phyloP scores from a whole-genome alignment of 2,797 vertebrate species.

The Bradypodion ventrale region DNA sequence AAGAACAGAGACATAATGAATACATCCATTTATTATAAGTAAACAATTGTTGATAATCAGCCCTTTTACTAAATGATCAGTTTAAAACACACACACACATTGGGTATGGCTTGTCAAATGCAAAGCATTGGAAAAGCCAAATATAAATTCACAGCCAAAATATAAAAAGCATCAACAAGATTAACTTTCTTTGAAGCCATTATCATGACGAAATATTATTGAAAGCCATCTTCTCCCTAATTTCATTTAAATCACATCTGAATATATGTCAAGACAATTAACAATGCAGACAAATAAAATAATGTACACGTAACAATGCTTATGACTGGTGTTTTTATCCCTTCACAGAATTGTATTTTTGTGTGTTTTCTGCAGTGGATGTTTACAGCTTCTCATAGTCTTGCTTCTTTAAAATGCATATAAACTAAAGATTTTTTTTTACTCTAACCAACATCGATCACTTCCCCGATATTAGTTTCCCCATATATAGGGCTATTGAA shows the following conservation, averaged over 20 bases:
- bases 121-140: constrained; percentile 61
- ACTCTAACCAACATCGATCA: constrained; percentile 97
- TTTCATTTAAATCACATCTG: constrained; percentile 54
- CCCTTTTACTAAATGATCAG: constrained; percentile 71
- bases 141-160: constrained; percentile 53
- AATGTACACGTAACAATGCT: constrained; percentile 36
- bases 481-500: constrained; percentile 81
- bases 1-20: constrained; percentile 78
- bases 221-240: constrained; percentile 40
- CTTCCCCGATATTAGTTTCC: constrained; percentile 94
- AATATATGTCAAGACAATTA: constrained; percentile 44
- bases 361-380: constrained; percentile 56
- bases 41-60: constrained; percentile 77
- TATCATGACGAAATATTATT: constrained; percentile 53
- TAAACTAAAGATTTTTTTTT: constrained; percentile 83
- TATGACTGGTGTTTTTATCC: constrained; percentile 23
- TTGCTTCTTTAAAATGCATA: constrained; percentile 72
- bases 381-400: constrained; percentile 52
- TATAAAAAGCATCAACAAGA: constrained; percentile 39
- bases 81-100: constrained; percentile 28
- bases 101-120: constrained; percentile 56
- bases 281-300: constrained; percentile 44
- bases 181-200: constrained; percentile 46
- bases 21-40: constrained; percentile 74
- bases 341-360: constrained; percentile 57